Conservation (phyloP, 2,888 invertebrate genomes). For the Oconnorella tubifera region DNA sequence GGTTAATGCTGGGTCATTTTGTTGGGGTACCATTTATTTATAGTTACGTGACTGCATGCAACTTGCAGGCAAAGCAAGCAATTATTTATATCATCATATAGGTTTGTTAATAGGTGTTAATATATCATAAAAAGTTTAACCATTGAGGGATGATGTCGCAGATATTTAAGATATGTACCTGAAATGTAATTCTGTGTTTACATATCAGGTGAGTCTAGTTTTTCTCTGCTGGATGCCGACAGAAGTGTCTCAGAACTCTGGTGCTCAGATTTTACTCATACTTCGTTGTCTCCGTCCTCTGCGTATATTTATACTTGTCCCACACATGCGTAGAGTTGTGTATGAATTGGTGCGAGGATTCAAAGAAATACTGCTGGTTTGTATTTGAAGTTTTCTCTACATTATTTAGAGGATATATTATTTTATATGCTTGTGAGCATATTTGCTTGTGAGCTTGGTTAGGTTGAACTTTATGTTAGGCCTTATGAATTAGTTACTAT, state of each 20-base stretch:
- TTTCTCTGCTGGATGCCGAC: conserved; percentile 96
- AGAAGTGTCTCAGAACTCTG: conserved; percentile 82
- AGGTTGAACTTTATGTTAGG: neutral
- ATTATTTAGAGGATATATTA: neutral
- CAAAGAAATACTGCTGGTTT: conserved; percentile 93
- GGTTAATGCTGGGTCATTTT: no score
- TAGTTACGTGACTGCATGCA: no score
- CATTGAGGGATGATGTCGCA: no score
- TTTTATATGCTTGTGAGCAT: neutral
- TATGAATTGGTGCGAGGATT: conserved; percentile 97
- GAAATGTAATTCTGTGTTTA: no score
- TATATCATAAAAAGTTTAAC: no score
- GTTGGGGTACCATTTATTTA: no score
- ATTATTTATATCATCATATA: no score
- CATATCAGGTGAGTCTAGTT: conserved; percentile 79
- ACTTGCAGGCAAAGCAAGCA: no score
- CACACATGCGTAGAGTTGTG: conserved; percentile 94
- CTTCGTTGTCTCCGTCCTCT: conserved; percentile 91
- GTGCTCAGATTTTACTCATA: conserved; percentile 92
- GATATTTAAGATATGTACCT: no score
- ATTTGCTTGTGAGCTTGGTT: neutral
- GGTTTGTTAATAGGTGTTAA: no score
- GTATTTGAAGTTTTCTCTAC: conserved; percentile 29
- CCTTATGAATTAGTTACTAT: no score
- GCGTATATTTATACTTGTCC: conserved; percentile 93